Evolutionary conservation across 2,888 invertebrate genomes (phyloP), one percentile per base, ranked within the genome.

Genomic region (Nyleta sp.): DNA sequence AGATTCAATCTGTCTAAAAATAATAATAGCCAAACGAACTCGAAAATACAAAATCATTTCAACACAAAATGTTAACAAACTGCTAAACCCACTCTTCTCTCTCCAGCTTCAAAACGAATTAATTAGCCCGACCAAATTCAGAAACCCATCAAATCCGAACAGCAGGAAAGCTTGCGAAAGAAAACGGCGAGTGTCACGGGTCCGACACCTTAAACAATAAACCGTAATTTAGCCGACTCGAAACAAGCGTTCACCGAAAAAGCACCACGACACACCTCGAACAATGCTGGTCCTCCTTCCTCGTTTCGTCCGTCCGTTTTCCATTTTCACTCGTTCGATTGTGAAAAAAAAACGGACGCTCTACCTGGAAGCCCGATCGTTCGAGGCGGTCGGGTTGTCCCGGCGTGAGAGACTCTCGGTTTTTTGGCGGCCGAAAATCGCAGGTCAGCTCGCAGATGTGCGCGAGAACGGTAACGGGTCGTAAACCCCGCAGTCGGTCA

Each of bases 381-480:
- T n/a, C n/a, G n/a, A n/a, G n/a, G n/a, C n/a, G 65, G 60, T 60
- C 60, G 62, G 73, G 73, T 73, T 78, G 53, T 52, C 38, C 44
- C 44, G 15, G 15, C 53, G 60, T 44, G 44, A 46, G 52, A 50
- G 64, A 42, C 52, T 64, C 24, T 50, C 59, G 7, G 7, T 67
- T 67, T 73, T 68, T 68, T 53, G 17, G 46, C 28, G 22, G 4
- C 33, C 42, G 40, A 72, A 81, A 83, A 76, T 74, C 65, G 84
- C 86, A 86, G 86, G 86, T 85, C 86, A 84, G 78, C 42, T 78
- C 81, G 84, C 86, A 85, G 84, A 86, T 86, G 85, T 75, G 81
- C 46, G 64, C 44, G 20, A 15, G 42, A 60, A 74, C 42, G 65
- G 75, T 72, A 74, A 52, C 77, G 75, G 81, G 77, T 85, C 83